Base-by-base conservation (phyloP, 2,888 invertebrate species). In the Abscondita cerata region DNA sequence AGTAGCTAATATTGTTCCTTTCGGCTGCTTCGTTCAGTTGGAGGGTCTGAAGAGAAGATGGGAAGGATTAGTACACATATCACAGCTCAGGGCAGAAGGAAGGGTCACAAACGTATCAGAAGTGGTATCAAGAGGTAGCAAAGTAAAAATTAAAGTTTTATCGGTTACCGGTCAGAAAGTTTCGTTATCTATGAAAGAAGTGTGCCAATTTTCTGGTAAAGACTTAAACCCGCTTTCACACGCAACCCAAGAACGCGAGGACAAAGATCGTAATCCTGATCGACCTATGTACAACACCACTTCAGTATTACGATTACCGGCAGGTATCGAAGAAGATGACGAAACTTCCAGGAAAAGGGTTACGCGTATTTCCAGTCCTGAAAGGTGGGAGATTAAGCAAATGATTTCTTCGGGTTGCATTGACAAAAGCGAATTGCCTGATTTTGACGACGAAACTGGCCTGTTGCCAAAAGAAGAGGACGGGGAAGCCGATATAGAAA, bases 11-110 rank as follows among this genome's bases (percentile, higher is more conserved):
- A 93, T 98, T 68, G 96, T 97, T 53, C 91, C 93, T n/a, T 99
- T 98, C 81, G 99, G 99, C 1, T 98, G 98, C 78, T 99, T 99
- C 80, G 95, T 98, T 0, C 96, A 97, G 81, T 83, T 99, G 16
- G 95, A 97, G 75, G 96, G 97, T 0, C 83, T 99, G 48, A 86
- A 89, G 50, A 90, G 92, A 69, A 86, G 92, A 41, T 94, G 94
- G 89, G 99, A 99, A 79, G 99, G 99, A 0, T 83, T 99, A 0
- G 97, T 98, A 1, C 99, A 99, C 76, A 98, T 99, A 72, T 98
- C 98, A 0, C 93, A 97, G 80, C 81, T 98, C 34, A 83, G 97
- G 44, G 86, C 95, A 0, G 97, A 97, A 81, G 97, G 97, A 0
- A 86, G 98, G 62, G 98, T 99, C 8, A 93, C 93, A 0, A 92